Conservation (phyloP, 1,140 invertebrate genomes). For the Pentalonia nigronervosa region DNA sequence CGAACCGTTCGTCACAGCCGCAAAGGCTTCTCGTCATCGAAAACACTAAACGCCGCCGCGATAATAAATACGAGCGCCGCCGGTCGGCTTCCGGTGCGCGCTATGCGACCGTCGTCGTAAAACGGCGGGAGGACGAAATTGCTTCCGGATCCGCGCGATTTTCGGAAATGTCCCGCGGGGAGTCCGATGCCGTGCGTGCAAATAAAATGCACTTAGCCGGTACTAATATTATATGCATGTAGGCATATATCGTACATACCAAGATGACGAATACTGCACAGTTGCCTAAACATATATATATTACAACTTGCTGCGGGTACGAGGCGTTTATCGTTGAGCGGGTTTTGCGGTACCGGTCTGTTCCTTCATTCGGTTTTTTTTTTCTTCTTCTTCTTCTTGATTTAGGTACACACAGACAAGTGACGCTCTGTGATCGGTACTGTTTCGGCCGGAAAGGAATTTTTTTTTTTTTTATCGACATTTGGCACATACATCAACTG, state of each 20-base stretch:
- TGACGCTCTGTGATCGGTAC: not conserved
- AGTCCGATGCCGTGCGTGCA: not conserved
- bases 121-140: not conserved
- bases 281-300: no score
- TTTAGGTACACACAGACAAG: no score
- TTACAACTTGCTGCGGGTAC: no score
- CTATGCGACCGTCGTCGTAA: not conserved
- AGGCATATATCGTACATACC: no score
- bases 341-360: no score
- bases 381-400: no score
- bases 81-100: not conserved
- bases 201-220: not conserved
- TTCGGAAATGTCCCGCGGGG: not conserved
- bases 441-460: not conserved
- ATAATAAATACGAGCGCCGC: slow-evolving; percentile 15
- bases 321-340: no score
- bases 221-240: not conserved
- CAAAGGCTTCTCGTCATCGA: slow-evolving; percentile 52
- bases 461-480: no score
- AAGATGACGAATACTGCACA: no score
- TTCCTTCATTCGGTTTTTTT: no score
- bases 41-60: not conserved
- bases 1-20: not conserved
- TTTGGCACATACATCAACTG: no score
- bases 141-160: not conserved